These are phyloP conservation scores for Otocyon megalotis DNA, from an alignment of 2,113 vertebrate genomes.

Conservation along the genomic window DNA sequence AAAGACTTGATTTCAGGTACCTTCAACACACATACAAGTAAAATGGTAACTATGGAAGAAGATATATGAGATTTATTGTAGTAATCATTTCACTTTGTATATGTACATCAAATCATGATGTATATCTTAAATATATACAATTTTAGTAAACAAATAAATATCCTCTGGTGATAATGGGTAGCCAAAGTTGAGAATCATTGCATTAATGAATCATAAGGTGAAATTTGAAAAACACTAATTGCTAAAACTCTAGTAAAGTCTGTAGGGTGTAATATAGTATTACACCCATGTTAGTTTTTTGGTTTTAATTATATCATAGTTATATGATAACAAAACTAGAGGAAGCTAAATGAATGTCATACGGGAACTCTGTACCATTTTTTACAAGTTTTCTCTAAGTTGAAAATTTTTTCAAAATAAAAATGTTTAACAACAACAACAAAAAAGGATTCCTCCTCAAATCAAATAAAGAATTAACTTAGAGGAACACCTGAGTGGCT, in stretches of 20 bases:
- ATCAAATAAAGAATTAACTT: conserved; percentile 9
- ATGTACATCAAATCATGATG: background rate
- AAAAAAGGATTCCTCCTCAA: background rate
- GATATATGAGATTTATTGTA: background rate
- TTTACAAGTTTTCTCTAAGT: background rate
- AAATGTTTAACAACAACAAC: background rate
- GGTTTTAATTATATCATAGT: background rate
- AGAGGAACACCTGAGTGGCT: background rate
- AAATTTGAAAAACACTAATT: background rate
- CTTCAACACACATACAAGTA: background rate
- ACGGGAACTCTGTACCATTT: background rate
- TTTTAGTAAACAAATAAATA: background rate
- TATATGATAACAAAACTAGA: background rate
- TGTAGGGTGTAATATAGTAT: background rate
- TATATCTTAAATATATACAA: background rate
- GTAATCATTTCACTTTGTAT: background rate
- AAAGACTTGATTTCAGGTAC: background rate
- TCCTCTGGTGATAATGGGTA: background rate
- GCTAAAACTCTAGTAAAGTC: background rate
- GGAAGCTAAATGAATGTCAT: background rate
- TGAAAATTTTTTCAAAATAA: background rate
- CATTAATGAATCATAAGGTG: background rate
- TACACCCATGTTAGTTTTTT: background rate
- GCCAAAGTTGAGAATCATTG: background rate
- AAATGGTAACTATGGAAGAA: background rate